Percentiles rank a stretch among this genome's conserved stretches.
phyloP scores from a whole-genome alignment of 2,888 invertebrate species.

The Elegia similella region DNA sequence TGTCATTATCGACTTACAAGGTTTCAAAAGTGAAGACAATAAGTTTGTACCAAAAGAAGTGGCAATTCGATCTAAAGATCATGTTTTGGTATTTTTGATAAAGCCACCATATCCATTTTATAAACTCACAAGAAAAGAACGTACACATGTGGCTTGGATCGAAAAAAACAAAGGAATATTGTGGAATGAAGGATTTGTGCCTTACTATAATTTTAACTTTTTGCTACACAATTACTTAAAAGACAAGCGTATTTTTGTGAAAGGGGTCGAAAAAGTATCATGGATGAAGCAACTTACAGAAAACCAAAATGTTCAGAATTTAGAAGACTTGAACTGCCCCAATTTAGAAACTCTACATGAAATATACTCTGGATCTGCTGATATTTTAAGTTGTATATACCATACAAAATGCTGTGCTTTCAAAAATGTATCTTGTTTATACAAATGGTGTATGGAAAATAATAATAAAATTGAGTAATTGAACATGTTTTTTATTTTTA shows the following conservation, averaged over 20 bases:
- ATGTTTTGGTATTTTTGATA: conserved; percentile 21
- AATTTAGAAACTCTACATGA: not conserved
- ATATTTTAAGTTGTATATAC: not conserved
- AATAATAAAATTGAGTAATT: not conserved
- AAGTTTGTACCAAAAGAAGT: conserved; percentile 28
- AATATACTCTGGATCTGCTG: not conserved
- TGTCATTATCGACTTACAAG: conserved; percentile 13
- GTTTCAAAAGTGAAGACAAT: conserved; percentile 5
- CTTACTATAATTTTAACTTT: not conserved
- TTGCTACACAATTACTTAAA: not conserved
- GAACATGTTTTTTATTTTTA: no score
- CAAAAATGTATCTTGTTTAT: conserved; percentile 5
- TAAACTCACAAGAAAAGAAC: conserved; percentile 23
- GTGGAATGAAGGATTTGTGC: no score
- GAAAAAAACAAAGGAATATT: conserved; percentile 16
- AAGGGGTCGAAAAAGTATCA: not conserved
- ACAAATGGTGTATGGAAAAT: not conserved
- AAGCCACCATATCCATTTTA: conserved; percentile 28
- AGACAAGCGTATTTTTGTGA: not conserved
- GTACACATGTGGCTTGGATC: conserved; percentile 23
- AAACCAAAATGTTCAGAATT: not conserved
- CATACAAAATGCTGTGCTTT: conserved; percentile 1
- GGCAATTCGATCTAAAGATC: conserved; percentile 19
- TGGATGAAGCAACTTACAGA: not conserved
- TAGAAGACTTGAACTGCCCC: not conserved